Evolutionary conservation across 2,888 invertebrate species (phyloP).

Genomic region (Dorcus parallelipipedus): DNA sequence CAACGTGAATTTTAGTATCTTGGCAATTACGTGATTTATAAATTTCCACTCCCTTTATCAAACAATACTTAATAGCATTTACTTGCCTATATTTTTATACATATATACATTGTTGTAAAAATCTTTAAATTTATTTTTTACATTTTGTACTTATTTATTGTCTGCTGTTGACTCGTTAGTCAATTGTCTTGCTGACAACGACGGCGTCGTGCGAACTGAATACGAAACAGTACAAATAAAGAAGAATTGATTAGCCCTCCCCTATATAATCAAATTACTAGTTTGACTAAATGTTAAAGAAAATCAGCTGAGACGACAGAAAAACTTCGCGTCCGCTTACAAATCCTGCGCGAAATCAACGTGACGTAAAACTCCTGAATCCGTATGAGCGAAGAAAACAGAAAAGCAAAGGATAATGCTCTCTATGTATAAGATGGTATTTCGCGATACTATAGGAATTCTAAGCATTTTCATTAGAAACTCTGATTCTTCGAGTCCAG

Average conservation of each 20-base stretch:
- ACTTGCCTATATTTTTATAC: no score
- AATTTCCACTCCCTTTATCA: no score
- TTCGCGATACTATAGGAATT: slow-evolving; percentile 21
- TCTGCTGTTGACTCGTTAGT: slow-evolving; percentile 20
- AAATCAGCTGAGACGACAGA: slow-evolving; percentile 22
- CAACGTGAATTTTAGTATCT: no score
- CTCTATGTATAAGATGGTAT: slow-evolving; percentile 14
- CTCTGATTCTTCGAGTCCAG: slow-evolving; percentile 35
- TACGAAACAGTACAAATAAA: slow-evolving; percentile 21
- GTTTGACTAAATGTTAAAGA: slow-evolving; percentile 23
- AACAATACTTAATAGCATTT: no score
- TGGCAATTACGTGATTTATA: no score
- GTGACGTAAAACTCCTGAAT: slow-evolving; percentile 12
- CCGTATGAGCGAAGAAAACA: slow-evolving; percentile 10
- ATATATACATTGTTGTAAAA: background rate
- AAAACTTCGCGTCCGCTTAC: slow-evolving; percentile 6
- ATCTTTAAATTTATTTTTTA: background rate
- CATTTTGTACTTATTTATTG: slow-evolving; percentile 8
- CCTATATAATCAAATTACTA: slow-evolving; percentile 25
- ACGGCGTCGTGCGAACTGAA: slow-evolving; percentile 13
- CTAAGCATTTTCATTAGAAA: slow-evolving; percentile 36
- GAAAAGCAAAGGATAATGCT: slow-evolving; percentile 14
- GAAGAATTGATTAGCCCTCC: slow-evolving; percentile 23
- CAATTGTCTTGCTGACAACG: slow-evolving; percentile 24
- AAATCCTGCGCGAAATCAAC: slow-evolving; percentile 7